Evolutionary conservation across 2,888 invertebrate species (phyloP).

Genomic region (Dryobotodes eremita): DNA sequence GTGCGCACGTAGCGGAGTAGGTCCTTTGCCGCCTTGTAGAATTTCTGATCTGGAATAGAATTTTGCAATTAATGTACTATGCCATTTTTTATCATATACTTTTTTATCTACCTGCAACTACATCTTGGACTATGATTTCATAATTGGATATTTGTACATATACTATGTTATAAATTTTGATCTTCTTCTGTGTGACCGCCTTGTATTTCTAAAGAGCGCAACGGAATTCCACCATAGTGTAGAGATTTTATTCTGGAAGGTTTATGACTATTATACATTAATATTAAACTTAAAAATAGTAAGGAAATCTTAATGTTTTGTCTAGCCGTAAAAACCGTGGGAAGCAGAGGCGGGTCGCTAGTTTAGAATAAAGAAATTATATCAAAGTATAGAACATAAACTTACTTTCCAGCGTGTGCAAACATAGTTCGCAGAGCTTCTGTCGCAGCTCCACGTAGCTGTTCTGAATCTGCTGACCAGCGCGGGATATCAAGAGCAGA

Average conservation of each 20-base stretch:
- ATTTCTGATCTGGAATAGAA: background rate
- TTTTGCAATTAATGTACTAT: conserved; percentile 44
- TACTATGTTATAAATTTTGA: background rate
- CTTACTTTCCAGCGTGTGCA: conserved; percentile 55
- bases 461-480: conserved; percentile 71
- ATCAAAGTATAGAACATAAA: background rate
- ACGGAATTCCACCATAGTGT: background rate
- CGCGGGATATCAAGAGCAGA: conserved; percentile 65
- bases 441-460: conserved; percentile 63
- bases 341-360: background rate
- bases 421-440: conserved; percentile 68
- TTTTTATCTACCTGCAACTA: background rate
- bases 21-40: conserved; percentile 70
- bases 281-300: background rate
- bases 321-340: background rate
- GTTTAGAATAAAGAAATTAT: background rate
- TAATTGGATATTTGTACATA: background rate
- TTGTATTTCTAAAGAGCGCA: background rate
- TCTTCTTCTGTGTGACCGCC: background rate
- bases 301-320: background rate
- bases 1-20: conserved; percentile 73
- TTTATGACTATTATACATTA: background rate
- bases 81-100: background rate
- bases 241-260: background rate
- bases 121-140: background rate